Base-by-base conservation (phyloP, 2,797 vertebrate genomes). In the Sorex maritimensis region DNA sequence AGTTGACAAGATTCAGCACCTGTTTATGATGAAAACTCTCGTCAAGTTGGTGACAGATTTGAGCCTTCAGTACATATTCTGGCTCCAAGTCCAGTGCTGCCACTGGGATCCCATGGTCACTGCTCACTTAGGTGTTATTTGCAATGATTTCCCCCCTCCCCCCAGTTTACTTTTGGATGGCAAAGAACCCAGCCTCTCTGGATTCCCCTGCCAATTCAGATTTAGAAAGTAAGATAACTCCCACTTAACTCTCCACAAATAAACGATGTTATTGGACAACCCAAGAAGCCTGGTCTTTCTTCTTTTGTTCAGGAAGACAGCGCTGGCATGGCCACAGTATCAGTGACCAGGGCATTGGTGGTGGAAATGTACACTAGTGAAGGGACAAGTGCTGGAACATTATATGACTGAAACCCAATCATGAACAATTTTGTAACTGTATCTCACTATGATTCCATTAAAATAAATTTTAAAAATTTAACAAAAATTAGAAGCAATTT, bases 141-240 rank as follows among this genome's bases (percentile, higher is more conserved):
- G 9, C 7, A 68, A 3, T 55, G 0, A 78, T 93, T 28, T 52
- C 44, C 21, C 19, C 46, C 44, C 44, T 52, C 21, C 19, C 46
- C n/a, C 26, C 11, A 65, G 52, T 26, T 34, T 5, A 11, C 0
- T 2, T 90, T 52, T 55, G 14, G 12, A 19, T 68, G 30, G 52
- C 55, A 52, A 81, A 80, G 41, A 63, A 19, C 46, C 75, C 24
- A 3, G n/a, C 9, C 8, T 15, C 55, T 91, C 63, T 73, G 28
- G 61, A 44, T 30, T 44, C n/a, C 15, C 34, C 46, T 88, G 58
- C 44, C 44, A 26, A 77, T 46, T 78, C 84, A 23, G 26, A 52
- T 44, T 79, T 61, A 81, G 44, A 65, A 88, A 69, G 44, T 63
- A 77, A 73, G 67, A 28, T 88, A 79, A 77, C n/a, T 75, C 78